Percentiles rank a stretch among this genome's conserved stretches.
Conservation (phyloP, 2,113 vertebrate genomes). For the Rhadina sibilatrix region DNA sequence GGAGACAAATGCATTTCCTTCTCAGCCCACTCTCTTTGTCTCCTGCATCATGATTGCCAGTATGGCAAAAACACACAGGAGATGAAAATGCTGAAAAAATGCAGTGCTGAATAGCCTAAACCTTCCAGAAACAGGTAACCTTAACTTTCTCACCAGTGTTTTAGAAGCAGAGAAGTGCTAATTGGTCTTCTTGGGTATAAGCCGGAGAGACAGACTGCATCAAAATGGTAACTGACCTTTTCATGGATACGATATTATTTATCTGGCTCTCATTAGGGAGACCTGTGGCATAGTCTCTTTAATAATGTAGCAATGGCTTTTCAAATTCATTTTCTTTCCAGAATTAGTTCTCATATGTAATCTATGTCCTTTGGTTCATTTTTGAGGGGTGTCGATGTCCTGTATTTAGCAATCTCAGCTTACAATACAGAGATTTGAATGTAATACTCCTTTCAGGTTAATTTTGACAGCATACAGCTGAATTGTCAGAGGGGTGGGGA, state of each 20-base stretch:
- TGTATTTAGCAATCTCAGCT: not conserved
- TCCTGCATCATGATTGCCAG: not conserved
- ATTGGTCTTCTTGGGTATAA: conserved; percentile 19
- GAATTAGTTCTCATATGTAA: not conserved
- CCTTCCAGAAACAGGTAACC: not conserved
- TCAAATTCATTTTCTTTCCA: conserved; percentile 38
- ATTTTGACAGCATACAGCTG: not conserved
- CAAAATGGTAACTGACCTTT: conserved; percentile 60
- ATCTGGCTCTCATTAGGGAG: conserved; percentile 38
- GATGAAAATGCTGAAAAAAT: not conserved
- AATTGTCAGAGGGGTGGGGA: not conserved
- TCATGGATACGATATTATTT: conserved; percentile 51
- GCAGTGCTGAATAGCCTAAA: not conserved
- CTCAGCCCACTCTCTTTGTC: not conserved
- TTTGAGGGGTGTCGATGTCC: not conserved
- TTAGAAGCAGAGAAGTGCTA: conserved; percentile 12
- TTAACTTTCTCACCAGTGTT: not conserved
- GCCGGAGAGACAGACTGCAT: conserved; percentile 12
- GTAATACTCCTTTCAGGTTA: not conserved
- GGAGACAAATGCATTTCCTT: not conserved
- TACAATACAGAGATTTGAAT: not conserved
- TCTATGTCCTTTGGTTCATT: not conserved
- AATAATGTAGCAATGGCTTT: conserved; percentile 35
- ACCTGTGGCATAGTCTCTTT: conserved; percentile 3
- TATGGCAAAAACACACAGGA: not conserved